Conservation (phyloP, 2,113 vertebrate species). For the Pelecanus crispus region DNA sequence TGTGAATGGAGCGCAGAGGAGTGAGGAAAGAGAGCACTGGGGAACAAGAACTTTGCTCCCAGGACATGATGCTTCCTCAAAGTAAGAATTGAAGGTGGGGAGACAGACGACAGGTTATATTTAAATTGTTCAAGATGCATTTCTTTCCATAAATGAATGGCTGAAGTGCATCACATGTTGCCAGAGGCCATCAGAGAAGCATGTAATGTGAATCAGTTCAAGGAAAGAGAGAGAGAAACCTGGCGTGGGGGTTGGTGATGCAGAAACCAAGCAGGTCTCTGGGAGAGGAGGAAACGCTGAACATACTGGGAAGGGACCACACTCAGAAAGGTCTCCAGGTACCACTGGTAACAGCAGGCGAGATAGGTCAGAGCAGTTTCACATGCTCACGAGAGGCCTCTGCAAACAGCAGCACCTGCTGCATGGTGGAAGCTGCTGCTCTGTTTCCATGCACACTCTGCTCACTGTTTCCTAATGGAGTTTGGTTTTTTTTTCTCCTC, state of each 20-base stretch:
- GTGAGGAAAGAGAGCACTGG: neutral
- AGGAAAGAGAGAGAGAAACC: neutral
- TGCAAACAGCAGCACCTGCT: constrained; percentile 8
- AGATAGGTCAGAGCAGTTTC: neutral
- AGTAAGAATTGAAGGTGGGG: neutral
- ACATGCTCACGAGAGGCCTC: neutral
- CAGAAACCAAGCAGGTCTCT: neutral
- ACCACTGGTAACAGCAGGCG: neutral
- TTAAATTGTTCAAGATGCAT: neutral
- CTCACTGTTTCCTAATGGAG: neutral
- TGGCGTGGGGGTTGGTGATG: too few relatives aligned
- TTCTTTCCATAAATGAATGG: neutral
- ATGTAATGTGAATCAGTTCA: neutral
- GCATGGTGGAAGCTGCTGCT: neutral
- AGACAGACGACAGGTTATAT: neutral
- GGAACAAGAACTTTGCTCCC: neutral
- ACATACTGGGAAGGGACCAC: neutral
- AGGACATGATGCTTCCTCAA: neutral
- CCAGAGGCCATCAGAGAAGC: neutral
- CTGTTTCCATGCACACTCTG: neutral
- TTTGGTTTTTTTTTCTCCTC: neutral
- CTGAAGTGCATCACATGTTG: neutral
- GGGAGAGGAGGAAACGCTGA: neutral
- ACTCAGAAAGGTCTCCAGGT: neutral
- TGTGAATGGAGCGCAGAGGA: neutral